phyloP scores from a whole-genome alignment of 2,113 vertebrate genomes.

The Struthidea cinerea region DNA sequence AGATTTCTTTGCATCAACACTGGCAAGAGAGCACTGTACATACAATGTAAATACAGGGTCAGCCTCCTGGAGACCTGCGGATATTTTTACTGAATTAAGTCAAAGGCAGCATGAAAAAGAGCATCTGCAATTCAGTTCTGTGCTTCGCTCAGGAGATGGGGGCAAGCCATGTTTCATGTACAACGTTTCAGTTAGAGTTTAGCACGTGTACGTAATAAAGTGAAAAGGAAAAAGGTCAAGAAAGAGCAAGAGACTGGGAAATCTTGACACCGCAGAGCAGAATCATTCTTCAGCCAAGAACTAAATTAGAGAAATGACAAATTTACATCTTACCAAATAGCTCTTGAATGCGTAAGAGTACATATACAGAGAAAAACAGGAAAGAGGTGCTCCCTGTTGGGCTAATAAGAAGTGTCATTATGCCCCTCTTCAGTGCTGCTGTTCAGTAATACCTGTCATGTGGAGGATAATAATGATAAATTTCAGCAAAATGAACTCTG shows the following conservation, averaged over 20 bases:
- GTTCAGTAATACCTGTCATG: not conserved
- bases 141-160: not conserved
- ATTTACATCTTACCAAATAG: not conserved
- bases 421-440: not conserved
- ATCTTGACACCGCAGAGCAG: not conserved
- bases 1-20: not conserved
- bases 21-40: not conserved
- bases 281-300: not conserved
- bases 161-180: not conserved
- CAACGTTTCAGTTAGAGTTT: not conserved
- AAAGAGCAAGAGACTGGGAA: not conserved
- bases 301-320: not conserved
- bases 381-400: not conserved
- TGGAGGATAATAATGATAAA: not conserved
- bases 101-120: not conserved
- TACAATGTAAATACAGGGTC: not conserved
- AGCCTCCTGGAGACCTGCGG: not conserved
- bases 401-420: constrained; percentile 12
- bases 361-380: not conserved
- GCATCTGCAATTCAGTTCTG: not conserved
- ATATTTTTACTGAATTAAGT: not conserved
- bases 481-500: not conserved
- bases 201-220: not conserved
- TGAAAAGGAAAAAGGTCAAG: not conserved
- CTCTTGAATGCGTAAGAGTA: not conserved